These are phyloP conservation scores for Drosophila meridiana DNA, from an alignment of 2,888 invertebrate species.

Conservation along the genomic window DNA sequence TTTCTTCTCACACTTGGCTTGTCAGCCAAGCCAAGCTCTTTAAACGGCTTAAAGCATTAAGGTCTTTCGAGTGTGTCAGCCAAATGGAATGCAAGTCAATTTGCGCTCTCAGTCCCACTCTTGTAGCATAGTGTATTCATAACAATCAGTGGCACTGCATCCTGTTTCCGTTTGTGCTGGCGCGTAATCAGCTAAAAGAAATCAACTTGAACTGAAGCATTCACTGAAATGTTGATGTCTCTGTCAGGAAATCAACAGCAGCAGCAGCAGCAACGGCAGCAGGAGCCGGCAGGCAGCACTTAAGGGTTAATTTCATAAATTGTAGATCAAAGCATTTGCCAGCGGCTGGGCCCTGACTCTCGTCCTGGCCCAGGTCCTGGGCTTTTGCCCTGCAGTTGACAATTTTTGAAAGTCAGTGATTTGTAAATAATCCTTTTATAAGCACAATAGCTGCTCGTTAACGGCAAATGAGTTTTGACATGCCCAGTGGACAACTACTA, in stretches of 20 bases:
- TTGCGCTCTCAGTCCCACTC: constrained; percentile 29
- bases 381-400: constrained; percentile 80
- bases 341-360: constrained; percentile 29
- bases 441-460: constrained; percentile 83
- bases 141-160: constrained; percentile 73
- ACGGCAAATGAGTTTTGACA: constrained; percentile 81
- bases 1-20: not conserved
- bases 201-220: constrained; percentile 70
- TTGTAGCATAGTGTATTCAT: constrained; percentile 43
- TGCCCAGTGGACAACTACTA: constrained; percentile 65
- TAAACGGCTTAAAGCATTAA: constrained; percentile 36
- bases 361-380: constrained; percentile 6
- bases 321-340: constrained; percentile 77
- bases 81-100: constrained; percentile 48
- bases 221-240: constrained; percentile 59
- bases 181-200: constrained; percentile 79
- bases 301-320: constrained; percentile 82
- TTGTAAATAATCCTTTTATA: constrained; percentile 84
- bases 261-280: not conserved
- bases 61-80: constrained; percentile 2
- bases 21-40: constrained; percentile 27
- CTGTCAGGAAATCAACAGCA: constrained; percentile 27
- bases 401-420: constrained; percentile 83
- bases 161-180: constrained; percentile 69
- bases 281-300: constrained; percentile 57